Conservation (phyloP, 2,797 vertebrate species). For the Enteromius radiatus region DNA sequence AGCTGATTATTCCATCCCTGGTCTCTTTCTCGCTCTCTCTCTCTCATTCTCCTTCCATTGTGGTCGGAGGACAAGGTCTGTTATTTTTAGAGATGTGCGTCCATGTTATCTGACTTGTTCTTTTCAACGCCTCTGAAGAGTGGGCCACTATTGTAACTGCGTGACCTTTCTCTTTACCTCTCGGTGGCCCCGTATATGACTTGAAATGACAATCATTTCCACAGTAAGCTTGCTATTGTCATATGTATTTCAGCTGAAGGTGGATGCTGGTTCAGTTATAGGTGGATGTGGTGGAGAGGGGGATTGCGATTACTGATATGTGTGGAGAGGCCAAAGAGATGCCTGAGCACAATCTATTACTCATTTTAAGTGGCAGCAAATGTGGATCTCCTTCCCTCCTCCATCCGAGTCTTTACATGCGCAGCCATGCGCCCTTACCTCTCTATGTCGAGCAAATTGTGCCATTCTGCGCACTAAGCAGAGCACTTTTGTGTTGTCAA, state of each 20-base stretch:
- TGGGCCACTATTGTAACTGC: slow-evolving; percentile 69
- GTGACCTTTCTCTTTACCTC: slow-evolving; percentile 78
- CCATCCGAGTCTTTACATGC: slow-evolving; percentile 64
- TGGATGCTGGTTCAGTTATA: not conserved
- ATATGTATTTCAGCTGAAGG: not conserved
- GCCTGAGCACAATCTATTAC: slow-evolving; percentile 71
- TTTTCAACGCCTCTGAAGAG: slow-evolving; percentile 81
- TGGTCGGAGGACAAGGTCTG: slow-evolving; percentile 68
- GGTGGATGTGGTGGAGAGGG: slow-evolving; percentile 34
- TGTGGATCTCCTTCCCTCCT: slow-evolving; percentile 59
- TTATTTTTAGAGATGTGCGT: slow-evolving; percentile 82
- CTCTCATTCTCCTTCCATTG: slow-evolving; percentile 66
- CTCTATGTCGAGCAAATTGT: slow-evolving; percentile 77
- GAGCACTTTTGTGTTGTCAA: slow-evolving; percentile 67
- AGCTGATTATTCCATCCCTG: slow-evolving; percentile 84
- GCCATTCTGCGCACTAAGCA: slow-evolving; percentile 66
- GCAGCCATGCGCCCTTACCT: slow-evolving; percentile 64
- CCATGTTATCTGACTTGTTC: slow-evolving; percentile 80
- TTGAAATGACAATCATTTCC: not conserved
- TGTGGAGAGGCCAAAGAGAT: slow-evolving; percentile 73
- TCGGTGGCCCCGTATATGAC: slow-evolving; percentile 45
- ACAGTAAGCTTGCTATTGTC: not conserved
- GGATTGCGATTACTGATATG: slow-evolving; percentile 49
- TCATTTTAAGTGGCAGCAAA: slow-evolving; percentile 75
- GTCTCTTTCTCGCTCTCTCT: slow-evolving; percentile 35